These are phyloP conservation scores for Hyperoodon ampullatus DNA, from an alignment of 2,113 vertebrate species.

Conservation along the genomic window DNA sequence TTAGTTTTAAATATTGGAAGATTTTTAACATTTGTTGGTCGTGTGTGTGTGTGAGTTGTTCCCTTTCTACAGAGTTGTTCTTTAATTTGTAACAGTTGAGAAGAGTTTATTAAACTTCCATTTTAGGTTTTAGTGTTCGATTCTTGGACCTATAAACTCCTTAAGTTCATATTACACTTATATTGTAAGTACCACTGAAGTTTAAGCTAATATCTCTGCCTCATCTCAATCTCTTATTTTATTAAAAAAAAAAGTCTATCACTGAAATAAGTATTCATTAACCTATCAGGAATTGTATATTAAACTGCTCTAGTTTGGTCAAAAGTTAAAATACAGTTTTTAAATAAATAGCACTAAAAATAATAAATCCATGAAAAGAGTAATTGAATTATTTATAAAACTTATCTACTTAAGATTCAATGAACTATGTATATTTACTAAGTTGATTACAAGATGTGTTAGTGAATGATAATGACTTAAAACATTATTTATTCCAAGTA, in stretches of 20 bases:
- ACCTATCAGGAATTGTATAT: neutral
- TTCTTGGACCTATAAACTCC: neutral
- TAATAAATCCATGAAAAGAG: neutral
- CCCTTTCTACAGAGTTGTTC: neutral
- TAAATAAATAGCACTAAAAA: slow-evolving; percentile 43
- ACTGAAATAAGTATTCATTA: slow-evolving; percentile 11
- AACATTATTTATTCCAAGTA: slow-evolving; percentile 28
- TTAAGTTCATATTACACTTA: neutral
- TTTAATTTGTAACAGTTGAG: neutral
- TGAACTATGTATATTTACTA: neutral
- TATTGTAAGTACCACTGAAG: neutral
- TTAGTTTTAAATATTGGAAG: neutral
- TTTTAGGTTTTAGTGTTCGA: slow-evolving; percentile 23
- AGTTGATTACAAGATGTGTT: neutral
- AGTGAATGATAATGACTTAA: neutral
- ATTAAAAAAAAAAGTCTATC: neutral
- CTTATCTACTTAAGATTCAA: slow-evolving; percentile 4
- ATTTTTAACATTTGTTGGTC: neutral
- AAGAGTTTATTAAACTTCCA: neutral
- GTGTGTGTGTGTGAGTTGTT: neutral
- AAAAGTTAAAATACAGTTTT: neutral
- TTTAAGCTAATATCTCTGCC: neutral
- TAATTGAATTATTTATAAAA: slow-evolving; percentile 26
- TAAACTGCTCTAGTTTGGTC: neutral
- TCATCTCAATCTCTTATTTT: neutral